These are phyloP conservation scores for Xerus inauris DNA, from an alignment of 2,113 vertebrate species.

Conservation along the genomic window DNA sequence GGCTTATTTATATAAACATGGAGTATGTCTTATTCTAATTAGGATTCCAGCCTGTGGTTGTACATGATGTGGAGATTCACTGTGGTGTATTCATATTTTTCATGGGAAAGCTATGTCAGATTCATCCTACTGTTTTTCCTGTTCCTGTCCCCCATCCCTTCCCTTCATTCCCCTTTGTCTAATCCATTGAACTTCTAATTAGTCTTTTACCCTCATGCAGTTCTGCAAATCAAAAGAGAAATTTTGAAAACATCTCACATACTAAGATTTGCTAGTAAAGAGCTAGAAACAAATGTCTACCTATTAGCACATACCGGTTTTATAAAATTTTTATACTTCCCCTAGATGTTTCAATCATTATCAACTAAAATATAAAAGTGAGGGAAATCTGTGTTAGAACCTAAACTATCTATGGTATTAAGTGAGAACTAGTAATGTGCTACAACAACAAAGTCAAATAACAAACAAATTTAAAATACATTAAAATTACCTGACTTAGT, in stretches of 20 bases:
- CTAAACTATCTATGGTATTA: neutral
- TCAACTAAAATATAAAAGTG: neutral
- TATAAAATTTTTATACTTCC: neutral
- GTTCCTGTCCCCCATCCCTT: no score
- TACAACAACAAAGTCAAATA: neutral
- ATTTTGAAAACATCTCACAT: neutral
- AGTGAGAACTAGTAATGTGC: neutral
- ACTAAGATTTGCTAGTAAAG: neutral
- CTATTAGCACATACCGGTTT: neutral
- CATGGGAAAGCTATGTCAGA: no score
- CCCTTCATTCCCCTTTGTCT: no score
- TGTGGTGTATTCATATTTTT: no score
- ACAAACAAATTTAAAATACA: neutral
- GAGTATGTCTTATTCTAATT: no score
- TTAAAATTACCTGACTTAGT: constrained; percentile 85
- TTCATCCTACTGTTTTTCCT: no score
- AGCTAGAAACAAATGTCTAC: neutral
- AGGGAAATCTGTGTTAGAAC: neutral
- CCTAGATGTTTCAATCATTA: neutral
- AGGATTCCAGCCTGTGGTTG: no score
- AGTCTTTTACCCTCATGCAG: neutral
- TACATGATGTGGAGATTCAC: no score
- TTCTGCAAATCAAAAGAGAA: constrained; percentile 16
- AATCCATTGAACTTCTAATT: neutral
- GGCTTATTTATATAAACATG: no score